Conservation (phyloP, 2,888 invertebrate genomes). For the Sphecodes monilicornis region DNA sequence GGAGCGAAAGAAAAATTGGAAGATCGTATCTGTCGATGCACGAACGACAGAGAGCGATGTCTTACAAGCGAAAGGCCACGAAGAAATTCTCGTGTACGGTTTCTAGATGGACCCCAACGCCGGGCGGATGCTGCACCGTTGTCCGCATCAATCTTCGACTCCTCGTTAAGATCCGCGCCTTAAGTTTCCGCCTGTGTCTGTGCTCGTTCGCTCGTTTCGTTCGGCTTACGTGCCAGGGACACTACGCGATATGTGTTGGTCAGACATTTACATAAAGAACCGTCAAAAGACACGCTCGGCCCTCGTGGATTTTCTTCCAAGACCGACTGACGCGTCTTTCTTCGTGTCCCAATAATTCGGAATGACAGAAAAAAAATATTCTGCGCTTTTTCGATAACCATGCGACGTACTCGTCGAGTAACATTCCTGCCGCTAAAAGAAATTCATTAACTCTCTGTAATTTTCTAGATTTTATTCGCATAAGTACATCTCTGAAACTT, state of each 20-base stretch:
- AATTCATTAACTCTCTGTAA: neutral
- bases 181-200: slow-evolving; percentile 71
- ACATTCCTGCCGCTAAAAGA: neutral
- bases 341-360: slow-evolving; percentile 53
- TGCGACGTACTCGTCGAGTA: slow-evolving; percentile 33
- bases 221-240: slow-evolving; percentile 64
- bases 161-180: slow-evolving; percentile 83
- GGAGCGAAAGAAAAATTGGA: slow-evolving; percentile 28
- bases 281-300: slow-evolving; percentile 62
- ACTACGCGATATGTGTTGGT: slow-evolving; percentile 59
- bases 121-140: slow-evolving; percentile 74
- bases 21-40: slow-evolving; percentile 55
- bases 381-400: slow-evolving; percentile 25
- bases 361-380: slow-evolving; percentile 51
- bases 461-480: neutral
- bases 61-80: slow-evolving; percentile 52
- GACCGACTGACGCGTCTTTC: slow-evolving; percentile 54
- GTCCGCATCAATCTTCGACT: slow-evolving; percentile 82
- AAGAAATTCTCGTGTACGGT: slow-evolving; percentile 67
- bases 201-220: slow-evolving; percentile 62
- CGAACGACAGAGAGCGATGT: slow-evolving; percentile 59
- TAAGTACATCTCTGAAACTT: neutral
- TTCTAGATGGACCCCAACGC: slow-evolving; percentile 53
- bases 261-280: slow-evolving; percentile 78
- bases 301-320: slow-evolving; percentile 79